Conservation (phyloP, 2,888 invertebrate species). For the Zelleria hepariella region DNA sequence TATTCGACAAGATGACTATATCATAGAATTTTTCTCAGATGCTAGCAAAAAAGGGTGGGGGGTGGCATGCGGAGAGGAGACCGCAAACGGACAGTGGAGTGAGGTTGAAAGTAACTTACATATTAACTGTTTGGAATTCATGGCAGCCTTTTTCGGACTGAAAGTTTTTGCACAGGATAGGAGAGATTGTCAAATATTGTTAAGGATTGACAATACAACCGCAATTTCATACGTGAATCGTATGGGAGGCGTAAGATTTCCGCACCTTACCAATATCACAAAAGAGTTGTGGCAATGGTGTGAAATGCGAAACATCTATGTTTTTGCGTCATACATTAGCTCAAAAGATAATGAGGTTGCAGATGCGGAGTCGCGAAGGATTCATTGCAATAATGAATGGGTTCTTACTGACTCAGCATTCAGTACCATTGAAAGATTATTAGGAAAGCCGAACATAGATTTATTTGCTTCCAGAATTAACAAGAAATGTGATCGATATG, state of each 20-base stretch:
- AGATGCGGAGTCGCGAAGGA: slow-evolving; percentile 1
- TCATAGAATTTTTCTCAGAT: slow-evolving; percentile 5
- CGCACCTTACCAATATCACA: slow-evolving; percentile 3
- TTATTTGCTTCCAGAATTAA: slow-evolving; percentile 6
- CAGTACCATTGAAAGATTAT: background rate
- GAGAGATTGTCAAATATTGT: background rate
- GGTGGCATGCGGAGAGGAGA: slow-evolving; percentile 5
- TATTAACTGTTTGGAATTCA: slow-evolving; percentile 7
- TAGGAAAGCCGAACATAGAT: slow-evolving; percentile 5
- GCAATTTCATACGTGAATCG: slow-evolving; percentile 3
- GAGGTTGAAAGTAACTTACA: background rate
- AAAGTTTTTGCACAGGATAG: slow-evolving; percentile 3
- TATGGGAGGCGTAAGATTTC: slow-evolving; percentile 5
- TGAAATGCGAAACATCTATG: background rate
- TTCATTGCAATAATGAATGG: background rate
- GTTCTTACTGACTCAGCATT: background rate
- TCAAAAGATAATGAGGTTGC: background rate
- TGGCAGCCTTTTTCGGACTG: slow-evolving; percentile 4
- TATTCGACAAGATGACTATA: background rate
- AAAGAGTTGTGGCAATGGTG: slow-evolving; percentile 7
- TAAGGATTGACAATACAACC: slow-evolving; percentile 4
- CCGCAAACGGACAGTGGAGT: slow-evolving; percentile 6
- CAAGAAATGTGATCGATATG: background rate
- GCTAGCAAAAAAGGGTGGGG: slow-evolving; percentile 10
- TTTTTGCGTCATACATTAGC: slow-evolving; percentile 3